Evolutionary conservation across 2,113 vertebrate genomes (phyloP).

Genomic region (Stictonetta naevosa): DNA sequence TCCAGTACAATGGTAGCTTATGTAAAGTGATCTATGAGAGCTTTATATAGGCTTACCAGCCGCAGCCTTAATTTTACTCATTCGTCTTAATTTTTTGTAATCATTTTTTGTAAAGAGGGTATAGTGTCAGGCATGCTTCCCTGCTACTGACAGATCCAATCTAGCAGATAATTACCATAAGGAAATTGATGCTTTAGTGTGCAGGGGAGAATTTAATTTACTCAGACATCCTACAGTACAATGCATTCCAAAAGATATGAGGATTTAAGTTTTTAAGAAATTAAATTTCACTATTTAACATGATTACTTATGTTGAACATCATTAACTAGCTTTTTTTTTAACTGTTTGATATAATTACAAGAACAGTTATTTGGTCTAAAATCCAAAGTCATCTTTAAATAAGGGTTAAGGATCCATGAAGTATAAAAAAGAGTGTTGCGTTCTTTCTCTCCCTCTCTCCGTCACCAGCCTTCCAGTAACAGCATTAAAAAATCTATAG

Average conservation of each 20-base stretch:
- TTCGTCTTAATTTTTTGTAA: conserved; percentile 98
- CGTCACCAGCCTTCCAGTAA: conserved; percentile 50
- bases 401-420: conserved; percentile 94
- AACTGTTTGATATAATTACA: conserved; percentile 96
- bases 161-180: conserved; percentile 99
- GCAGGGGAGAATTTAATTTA: conserved; percentile 99
- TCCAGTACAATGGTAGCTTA: conserved; percentile 89
- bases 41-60: conserved; percentile 89
- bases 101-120: conserved; percentile 98
- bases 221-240: conserved; percentile 97
- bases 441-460: conserved; percentile 74
- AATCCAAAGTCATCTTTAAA: conserved; percentile 85
- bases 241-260: conserved; percentile 97
- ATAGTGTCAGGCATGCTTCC: conserved; percentile 99
- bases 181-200: conserved; percentile 99
- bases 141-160: conserved; percentile 99
- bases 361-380: conserved; percentile 84
- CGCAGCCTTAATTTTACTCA: conserved; percentile 95
- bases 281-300: conserved; percentile 98
- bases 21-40: conserved; percentile 89
- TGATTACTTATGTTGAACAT: conserved; percentile 98
- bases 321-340: conserved; percentile 89
- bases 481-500: conserved; percentile 31
- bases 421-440: conserved; percentile 81
- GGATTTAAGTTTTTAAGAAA: conserved; percentile 95